Percentiles rank a stretch among this genome's conserved stretches.
Evolutionary conservation across 2,113 vertebrate species (phyloP).

Genomic region (Pristiophorus japonicus): DNA sequence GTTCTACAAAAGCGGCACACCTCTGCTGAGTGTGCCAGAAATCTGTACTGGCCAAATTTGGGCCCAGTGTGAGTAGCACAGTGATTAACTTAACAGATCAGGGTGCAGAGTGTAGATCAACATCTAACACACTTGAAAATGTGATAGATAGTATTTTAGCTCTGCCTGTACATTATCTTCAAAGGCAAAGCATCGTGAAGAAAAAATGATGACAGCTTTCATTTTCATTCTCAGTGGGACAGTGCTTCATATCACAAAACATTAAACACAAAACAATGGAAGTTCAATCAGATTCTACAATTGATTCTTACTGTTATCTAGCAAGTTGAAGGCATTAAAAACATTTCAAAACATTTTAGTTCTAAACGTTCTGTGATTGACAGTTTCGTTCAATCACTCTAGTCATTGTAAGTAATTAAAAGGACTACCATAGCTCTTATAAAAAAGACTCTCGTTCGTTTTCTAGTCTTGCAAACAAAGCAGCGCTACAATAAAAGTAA

Average conservation of each 20-base stretch:
- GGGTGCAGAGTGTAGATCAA: background rate
- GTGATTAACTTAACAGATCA: background rate
- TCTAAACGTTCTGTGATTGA: background rate
- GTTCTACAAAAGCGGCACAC: too few species aligned
- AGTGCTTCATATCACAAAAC: background rate
- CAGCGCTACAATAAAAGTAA: background rate
- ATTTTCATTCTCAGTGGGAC: background rate
- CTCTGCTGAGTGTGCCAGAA: too few species aligned
- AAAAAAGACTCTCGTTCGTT: background rate
- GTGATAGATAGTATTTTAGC: background rate
- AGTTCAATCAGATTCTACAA: background rate
- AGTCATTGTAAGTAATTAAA: conserved; percentile 7
- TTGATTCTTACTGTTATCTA: background rate
- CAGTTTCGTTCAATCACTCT: background rate
- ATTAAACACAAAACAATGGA: background rate
- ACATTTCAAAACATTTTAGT: conserved; percentile 26
- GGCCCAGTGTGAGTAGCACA: too few species aligned
- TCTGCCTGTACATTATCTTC: background rate
- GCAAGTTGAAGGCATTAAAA: background rate
- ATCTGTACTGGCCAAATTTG: too few species aligned
- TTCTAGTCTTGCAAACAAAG: background rate
- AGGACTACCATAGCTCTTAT: background rate
- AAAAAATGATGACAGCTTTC: background rate
- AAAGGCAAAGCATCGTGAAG: background rate
- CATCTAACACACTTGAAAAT: background rate